These are phyloP conservation scores for Thecocarcelia acutangulata DNA, from an alignment of 2,888 invertebrate species.

Conservation along the genomic window DNA sequence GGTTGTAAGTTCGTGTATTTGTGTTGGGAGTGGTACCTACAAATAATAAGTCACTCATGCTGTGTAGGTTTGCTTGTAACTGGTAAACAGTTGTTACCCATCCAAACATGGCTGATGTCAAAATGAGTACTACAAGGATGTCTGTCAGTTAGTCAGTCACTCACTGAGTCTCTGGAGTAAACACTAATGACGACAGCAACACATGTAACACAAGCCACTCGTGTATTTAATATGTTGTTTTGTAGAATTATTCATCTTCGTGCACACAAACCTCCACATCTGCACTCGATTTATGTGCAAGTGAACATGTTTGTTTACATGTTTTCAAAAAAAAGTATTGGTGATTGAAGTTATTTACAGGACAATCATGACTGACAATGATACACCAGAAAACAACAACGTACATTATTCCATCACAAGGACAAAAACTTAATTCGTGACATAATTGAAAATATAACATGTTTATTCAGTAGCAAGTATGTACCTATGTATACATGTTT, in stretches of 20 bases:
- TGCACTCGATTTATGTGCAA: background rate
- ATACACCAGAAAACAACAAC: background rate
- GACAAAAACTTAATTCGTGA: background rate
- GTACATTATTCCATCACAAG: too few relatives aligned
- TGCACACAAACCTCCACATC: background rate
- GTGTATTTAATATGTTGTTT: conserved; percentile 25
- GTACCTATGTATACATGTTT: background rate
- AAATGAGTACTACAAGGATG: conserved; percentile 45
- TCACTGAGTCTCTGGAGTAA: conserved; percentile 27
- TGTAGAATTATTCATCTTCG: background rate
- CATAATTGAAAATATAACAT: background rate
- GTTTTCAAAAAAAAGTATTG: background rate
- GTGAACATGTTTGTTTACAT: background rate
- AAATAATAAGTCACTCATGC: background rate
- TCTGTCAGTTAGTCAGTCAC: conserved; percentile 28
- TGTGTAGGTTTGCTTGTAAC: background rate
- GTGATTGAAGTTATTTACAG: conserved; percentile 15
- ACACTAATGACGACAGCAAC: conserved; percentile 59
- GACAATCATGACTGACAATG: background rate
- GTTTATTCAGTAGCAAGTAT: background rate
- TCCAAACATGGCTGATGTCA: conserved; percentile 22
- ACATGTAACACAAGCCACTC: conserved; percentile 56
- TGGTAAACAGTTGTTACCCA: conserved; percentile 10
- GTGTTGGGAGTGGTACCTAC: background rate
- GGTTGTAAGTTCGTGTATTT: background rate